Conservation (phyloP, 2,113 vertebrate species). For the Actinemys pallida region DNA sequence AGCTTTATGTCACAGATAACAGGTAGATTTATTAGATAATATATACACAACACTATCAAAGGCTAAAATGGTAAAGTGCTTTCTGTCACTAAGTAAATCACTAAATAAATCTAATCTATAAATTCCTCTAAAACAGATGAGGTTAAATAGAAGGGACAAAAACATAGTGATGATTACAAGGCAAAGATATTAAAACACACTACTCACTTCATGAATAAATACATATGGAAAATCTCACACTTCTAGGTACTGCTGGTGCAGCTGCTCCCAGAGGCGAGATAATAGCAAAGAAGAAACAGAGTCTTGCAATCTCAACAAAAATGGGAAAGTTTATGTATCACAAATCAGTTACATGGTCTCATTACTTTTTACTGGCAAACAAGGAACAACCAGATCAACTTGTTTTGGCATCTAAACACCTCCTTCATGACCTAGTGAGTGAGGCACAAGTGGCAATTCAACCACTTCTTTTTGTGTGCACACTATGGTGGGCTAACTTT, state of each 20-base stretch:
- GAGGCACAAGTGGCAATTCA: not conserved
- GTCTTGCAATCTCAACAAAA: constrained; percentile 62
- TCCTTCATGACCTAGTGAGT: constrained; percentile 21
- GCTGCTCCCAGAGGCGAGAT: constrained; percentile 45
- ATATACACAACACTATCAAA: not conserved
- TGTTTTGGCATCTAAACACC: not conserved
- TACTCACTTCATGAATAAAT: constrained; percentile 48
- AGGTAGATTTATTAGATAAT: not conserved
- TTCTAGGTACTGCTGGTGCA: not conserved
- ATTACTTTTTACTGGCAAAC: constrained; percentile 29
- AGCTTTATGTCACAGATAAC: not conserved
- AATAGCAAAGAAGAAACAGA: constrained; percentile 12
- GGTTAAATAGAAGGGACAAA: constrained; percentile 20
- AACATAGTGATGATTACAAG: constrained; percentile 34
- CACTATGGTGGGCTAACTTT: not conserved
- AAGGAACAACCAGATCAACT: constrained; percentile 39
- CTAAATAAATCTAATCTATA: constrained; percentile 10
- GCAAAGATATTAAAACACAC: constrained; percentile 1
- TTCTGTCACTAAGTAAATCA: constrained; percentile 19
- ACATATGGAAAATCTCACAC: constrained; percentile 21
- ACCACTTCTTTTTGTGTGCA: not conserved
- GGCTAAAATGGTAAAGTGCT: not conserved
- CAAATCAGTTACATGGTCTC: constrained; percentile 2
- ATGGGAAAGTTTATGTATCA: not conserved
- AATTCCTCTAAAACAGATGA: not conserved